These are phyloP conservation scores for Actinia equina DNA, from an alignment of 64 coral and sea anemone genomes.

Conservation along the genomic window DNA sequence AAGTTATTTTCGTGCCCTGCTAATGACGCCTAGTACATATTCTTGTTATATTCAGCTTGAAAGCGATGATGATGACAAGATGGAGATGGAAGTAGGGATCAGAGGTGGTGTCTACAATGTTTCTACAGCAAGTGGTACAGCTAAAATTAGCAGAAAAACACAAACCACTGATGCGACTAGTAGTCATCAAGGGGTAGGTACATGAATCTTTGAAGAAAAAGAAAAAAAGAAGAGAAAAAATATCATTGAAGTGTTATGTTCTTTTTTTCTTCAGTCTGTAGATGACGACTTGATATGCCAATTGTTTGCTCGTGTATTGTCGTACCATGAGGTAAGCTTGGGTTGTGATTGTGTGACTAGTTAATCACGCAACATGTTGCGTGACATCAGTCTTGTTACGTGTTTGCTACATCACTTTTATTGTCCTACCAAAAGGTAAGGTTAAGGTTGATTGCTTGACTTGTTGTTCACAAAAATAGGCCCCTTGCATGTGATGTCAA, in stretches of 20 bases:
- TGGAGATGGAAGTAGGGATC: constrained; percentile 86
- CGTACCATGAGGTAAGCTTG: constrained; percentile 65
- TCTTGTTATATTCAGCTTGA: constrained; percentile 24
- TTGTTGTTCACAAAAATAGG: no score
- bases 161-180: constrained; percentile 25
- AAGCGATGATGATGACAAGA: constrained; percentile 43
- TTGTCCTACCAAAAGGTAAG: no score
- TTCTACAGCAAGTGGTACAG: constrained; percentile 52
- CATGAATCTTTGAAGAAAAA: no score
- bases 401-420: no score
- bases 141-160: constrained; percentile 68
- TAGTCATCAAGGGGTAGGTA: constrained; percentile 42
- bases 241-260: background rate
- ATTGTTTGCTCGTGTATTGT: constrained; percentile 63
- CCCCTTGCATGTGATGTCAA: no score
- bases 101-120: constrained; percentile 67
- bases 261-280: constrained; percentile 23
- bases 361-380: background rate
- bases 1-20: no score
- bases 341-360: background rate
- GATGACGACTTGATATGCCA: constrained; percentile 64
- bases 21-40: background rate
- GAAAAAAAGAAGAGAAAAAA: no score
- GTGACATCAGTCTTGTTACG: background rate
- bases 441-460: no score